These are phyloP conservation scores for Brachionus sp. DNA, from an alignment of 1,140 invertebrate species.

Conservation along the genomic window DNA sequence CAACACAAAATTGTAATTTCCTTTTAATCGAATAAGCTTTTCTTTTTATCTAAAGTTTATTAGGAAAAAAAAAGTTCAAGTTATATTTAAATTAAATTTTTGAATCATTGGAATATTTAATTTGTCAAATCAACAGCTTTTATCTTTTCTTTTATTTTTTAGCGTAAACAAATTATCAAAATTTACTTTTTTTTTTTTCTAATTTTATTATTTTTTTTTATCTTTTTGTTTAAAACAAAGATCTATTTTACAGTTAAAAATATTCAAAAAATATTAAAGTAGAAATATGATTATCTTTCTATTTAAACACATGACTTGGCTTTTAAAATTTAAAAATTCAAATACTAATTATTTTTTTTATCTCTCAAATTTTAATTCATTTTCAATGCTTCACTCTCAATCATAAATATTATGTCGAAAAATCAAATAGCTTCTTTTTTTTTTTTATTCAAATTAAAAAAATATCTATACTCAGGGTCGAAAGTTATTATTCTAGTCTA, in stretches of 20 bases:
- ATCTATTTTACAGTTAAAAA: neutral
- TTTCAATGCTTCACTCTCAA: neutral
- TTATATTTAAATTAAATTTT: no score
- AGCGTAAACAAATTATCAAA: neutral
- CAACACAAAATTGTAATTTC: neutral
- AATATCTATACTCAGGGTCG: neutral
- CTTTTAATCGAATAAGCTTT: neutral
- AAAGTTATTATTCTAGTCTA: neutral
- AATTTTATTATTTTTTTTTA: neutral
- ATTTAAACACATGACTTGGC: neutral
- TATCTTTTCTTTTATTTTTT: neutral
- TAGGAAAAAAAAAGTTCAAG: neutral
- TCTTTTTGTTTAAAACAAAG: neutral
- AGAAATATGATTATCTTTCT: neutral
- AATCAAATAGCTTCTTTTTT: neutral
- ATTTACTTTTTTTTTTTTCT: neutral
- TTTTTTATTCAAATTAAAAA: neutral
- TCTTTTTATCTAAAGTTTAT: neutral
- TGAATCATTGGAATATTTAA: neutral
- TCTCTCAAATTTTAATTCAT: neutral
- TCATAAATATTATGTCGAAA: neutral
- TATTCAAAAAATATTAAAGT: neutral
- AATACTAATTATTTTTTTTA: neutral
- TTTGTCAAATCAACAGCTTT: neutral
- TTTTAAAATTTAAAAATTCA: neutral